These are phyloP conservation scores for Deladenus siricidicola DNA, from an alignment of 2,888 invertebrate genomes.

Conservation along the genomic window DNA sequence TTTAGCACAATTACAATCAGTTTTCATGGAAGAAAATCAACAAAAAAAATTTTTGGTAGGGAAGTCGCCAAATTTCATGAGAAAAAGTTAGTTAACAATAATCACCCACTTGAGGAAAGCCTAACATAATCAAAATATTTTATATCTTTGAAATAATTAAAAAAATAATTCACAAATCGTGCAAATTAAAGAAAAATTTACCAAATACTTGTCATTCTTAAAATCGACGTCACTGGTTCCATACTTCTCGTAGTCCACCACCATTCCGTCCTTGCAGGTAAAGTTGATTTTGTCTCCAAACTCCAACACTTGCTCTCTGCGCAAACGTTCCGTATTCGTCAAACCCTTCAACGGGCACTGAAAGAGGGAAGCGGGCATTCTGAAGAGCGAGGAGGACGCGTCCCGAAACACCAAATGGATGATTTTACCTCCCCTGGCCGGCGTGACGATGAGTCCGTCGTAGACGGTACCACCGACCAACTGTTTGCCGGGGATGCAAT, in stretches of 20 bases:
- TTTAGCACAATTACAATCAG: too few relatives aligned
- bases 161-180: too few relatives aligned
- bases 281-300: slow-evolving; percentile 17
- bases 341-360: background rate
- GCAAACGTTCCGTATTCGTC: slow-evolving; percentile 16
- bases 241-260: slow-evolving; percentile 16
- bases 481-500: slow-evolving; percentile 17
- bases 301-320: slow-evolving; percentile 13
- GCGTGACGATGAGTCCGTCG: slow-evolving; percentile 11
- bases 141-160: too few relatives aligned
- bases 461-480: slow-evolving; percentile 1
- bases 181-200: background rate
- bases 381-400: slow-evolving; percentile 5
- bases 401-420: slow-evolving; percentile 15
- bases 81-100: too few relatives aligned
- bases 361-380: slow-evolving; percentile 3
- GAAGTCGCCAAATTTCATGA: too few relatives aligned
- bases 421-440: slow-evolving; percentile 4
- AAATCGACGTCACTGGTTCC: slow-evolving; percentile 11
- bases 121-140: too few relatives aligned
- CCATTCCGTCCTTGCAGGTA: slow-evolving; percentile 4
- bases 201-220: slow-evolving; percentile 17
- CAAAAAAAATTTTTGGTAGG: background rate
- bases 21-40: too few relatives aligned
- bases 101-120: too few relatives aligned